A percentile compares a stretch with the other conserved stretches of the same genome.
Evolutionary conservation across 1,140 invertebrate species (phyloP).

Genomic region (Tetranychus cinnabarinus): DNA sequence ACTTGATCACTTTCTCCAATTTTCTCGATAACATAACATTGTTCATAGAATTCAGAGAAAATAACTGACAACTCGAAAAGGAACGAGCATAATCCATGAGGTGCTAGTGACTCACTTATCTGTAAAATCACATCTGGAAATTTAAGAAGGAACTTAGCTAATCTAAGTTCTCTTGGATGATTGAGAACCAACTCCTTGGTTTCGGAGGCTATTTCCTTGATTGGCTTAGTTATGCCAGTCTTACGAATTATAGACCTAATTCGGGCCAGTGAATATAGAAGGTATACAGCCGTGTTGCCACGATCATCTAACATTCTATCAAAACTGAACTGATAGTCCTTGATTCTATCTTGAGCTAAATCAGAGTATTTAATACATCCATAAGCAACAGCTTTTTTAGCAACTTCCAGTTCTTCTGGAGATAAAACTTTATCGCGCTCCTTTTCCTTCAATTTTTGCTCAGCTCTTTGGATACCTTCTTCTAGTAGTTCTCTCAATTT

Average conservation of each 20-base stretch:
- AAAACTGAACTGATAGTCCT: conserved; percentile 97
- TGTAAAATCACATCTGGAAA: conserved; percentile 69
- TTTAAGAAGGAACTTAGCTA: conserved; percentile 46
- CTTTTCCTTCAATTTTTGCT: conserved; percentile 71
- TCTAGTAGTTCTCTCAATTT: conserved; percentile 70
- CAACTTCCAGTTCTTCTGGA: conserved; percentile 50
- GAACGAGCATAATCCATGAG: conserved; percentile 83
- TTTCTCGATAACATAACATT: conserved; percentile 91
- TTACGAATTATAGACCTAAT: conserved; percentile 40
- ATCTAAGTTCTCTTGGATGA: conserved; percentile 82
- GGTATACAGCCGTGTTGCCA: conserved; percentile 94
- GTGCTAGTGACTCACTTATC: conserved; percentile 53
- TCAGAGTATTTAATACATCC: conserved; percentile 98
- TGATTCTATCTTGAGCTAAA: conserved; percentile 68
- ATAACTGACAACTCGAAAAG: conserved; percentile 75
- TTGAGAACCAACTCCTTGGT: conserved; percentile 25
- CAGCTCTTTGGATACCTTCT: conserved; percentile 41
- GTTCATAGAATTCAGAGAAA: conserved; percentile 90
- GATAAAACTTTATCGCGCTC: conserved; percentile 59
- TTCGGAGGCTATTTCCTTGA: neutral
- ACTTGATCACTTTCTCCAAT: conserved; percentile 25
- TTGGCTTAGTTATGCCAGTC: conserved; percentile 11
- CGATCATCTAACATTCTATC: conserved; percentile 96
- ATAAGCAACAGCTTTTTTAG: conserved; percentile 77
- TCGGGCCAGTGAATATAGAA: conserved; percentile 81